phyloP scores from a whole-genome alignment of 2,888 invertebrate species.

The Drosophila crucigera region DNA sequence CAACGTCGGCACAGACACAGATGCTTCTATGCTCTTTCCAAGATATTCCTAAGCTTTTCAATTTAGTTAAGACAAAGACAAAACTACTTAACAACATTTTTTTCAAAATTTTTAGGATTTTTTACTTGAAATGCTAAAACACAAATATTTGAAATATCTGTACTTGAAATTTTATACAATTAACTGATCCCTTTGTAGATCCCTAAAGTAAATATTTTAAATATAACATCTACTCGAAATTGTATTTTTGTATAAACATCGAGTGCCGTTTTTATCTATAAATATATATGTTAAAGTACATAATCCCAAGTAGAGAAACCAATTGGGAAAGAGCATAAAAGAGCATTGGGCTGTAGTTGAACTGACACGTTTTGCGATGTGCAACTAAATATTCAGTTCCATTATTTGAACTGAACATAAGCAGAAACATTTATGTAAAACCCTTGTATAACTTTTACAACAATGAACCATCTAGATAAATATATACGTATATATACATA shows the following conservation, averaged over 20 bases:
- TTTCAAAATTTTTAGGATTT: not conserved
- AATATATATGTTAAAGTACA: not conserved
- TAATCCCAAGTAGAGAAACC: not conserved
- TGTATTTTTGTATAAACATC: not conserved
- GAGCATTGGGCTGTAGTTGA: not conserved
- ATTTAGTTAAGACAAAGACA: not conserved
- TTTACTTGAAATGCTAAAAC: not conserved
- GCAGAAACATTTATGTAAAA: constrained; percentile 10
- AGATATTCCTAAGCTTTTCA: not conserved
- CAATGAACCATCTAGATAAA: constrained; percentile 6
- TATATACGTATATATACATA: not conserved
- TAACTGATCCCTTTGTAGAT: not conserved
- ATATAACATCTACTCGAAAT: not conserved
- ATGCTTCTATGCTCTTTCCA: constrained; percentile 29
- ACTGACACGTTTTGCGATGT: not conserved
- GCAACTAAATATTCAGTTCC: not conserved
- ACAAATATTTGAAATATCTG: not conserved
- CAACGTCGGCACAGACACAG: not conserved
- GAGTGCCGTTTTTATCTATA: not conserved
- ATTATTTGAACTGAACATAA: constrained; percentile 40
- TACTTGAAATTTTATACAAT: constrained; percentile 2
- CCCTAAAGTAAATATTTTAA: not conserved
- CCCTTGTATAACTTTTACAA: constrained; percentile 17
- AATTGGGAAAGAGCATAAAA: constrained; percentile 13
- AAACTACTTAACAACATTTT: not conserved